phyloP scores from a whole-genome alignment of 1,140 invertebrate species.

The Spodoptera frugiperda region DNA sequence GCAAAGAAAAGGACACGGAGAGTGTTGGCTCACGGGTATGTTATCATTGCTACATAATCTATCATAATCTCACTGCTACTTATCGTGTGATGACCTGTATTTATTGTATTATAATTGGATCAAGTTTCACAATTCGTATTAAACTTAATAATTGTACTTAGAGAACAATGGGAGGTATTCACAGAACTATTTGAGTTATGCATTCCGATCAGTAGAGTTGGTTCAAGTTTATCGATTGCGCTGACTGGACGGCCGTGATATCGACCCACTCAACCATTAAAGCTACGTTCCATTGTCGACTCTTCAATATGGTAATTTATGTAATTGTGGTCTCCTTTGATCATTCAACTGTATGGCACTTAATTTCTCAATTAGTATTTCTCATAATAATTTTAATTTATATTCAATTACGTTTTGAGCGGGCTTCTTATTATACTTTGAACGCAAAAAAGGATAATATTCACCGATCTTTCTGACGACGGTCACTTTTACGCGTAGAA shows the following conservation, averaged over 20 bases:
- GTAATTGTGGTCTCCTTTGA: conserved; percentile 18
- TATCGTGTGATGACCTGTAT: no score
- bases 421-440: no score
- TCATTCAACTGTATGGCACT: conserved; percentile 5
- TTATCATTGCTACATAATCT: conserved; percentile 1
- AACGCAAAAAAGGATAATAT: no score
- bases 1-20: conserved; percentile 74
- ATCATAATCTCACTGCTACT: no score
- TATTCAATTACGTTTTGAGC: background rate
- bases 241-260: conserved; percentile 20
- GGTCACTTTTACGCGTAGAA: background rate
- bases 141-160: no score
- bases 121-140: no score
- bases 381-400: conserved; percentile 14
- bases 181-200: conserved; percentile 19
- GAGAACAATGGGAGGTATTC: background rate
- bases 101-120: no score
- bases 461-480: no score
- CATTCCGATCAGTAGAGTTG: conserved; percentile 5
- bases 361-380: conserved; percentile 12
- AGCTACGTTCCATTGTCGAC: conserved; percentile 2
- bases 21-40: conserved; percentile 68
- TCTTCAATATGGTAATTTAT: conserved; percentile 3
- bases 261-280: background rate
- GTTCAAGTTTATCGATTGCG: conserved; percentile 21